Evolutionary conservation across 1,140 invertebrate genomes (phyloP), one percentile per base, ranked within the genome.

Genomic region (Apocrypta bakeri): DNA sequence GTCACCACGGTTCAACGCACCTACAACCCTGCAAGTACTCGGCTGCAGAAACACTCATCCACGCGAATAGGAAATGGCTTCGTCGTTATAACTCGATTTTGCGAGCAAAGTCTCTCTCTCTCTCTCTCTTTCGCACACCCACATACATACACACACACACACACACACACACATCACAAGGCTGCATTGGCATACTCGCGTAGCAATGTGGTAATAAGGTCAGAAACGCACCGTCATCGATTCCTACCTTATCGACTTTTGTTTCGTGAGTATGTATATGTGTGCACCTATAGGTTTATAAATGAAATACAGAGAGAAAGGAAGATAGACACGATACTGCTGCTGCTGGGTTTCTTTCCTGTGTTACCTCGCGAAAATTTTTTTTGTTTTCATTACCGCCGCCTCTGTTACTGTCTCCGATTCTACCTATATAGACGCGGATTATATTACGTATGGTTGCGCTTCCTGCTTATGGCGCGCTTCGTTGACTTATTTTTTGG

Each of bases 211-310:
- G 14, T 56, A 56, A 56, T 17, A 56, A 56, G 48, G 48, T 56
- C 48, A 56, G 48, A 17, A 17, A 56, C 17, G 48, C 14, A 6
- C 17, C 48, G 17, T 6, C 21, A 56, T 0, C 48, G 48, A 48
- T 72, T 12, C 17, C 73, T 82, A 37, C 63, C 25, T 72, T 74
- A 79, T 73, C 40, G 37, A 77, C 48, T 9, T 42, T 42, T 12
- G 42, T 17, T 48, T 14, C 4, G 11, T 17, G 14, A 17, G 21
- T 37, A 8, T 11, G 7, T 33, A 25, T 12, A 42, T 12, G 14
- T 24, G 33, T 71, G 7, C 9, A 71, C n/a, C n/a, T n/a, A n/a
- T n/a, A n/a, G n/a, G n/a, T n/a, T n/a, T n/a, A n/a, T n/a, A n/a
- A n/a, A n/a, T n/a, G n/a, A n/a, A n/a, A n/a, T n/a, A n/a, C n/a